Evolutionary conservation across 2,888 invertebrate species (phyloP), one percentile per base, ranked within the genome.

Genomic region (Asteroscopus sphinx): DNA sequence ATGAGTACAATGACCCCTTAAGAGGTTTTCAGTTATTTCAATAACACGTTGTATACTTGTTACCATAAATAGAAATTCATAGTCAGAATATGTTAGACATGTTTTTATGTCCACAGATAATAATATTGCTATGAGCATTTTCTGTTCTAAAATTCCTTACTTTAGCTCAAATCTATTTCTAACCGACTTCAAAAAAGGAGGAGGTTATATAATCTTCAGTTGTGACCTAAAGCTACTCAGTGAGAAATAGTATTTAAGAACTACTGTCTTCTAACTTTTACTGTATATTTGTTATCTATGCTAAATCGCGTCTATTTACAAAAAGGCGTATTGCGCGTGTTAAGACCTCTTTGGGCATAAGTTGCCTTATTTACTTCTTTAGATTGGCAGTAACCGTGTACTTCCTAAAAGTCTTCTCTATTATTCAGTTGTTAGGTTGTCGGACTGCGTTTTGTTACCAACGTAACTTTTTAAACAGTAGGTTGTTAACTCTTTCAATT

Each of bases 201-300:
- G n/a, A n/a, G n/a, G n/a, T n/a, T 30, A 1, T 6, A 8, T 8
- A 3, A 36, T 5, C 12, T 11, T 13, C 9, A 15, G 39, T 44
- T 32, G 37, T 2, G n/a, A 33, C 32, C 41, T 42, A 6, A 9
- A 45, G 62, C 51, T 47, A 11, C 57, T 67, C 67, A 57, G 67
- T 67, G 67, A 41, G 62, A 56, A 13, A 35, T 41, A 37, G 13
- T 51, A 36, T 44, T 44, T 39, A 44, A 62, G 48, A 60, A 60
- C 15, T 53, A 69, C 56, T 60, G 65, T 69, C 51, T 65, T 58
- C 47, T 55, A 58, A 52, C 37, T 21, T 62, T 55, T 60, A 58
- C 41, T 62, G 73, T 67, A 73, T 64, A 69, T 67, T 73, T 67
- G 73, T 73, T 73, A 61, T 55, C 32, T 62, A 49, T 39, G 32